Percentiles rank a stretch among this genome's conserved stretches.
Conservation (phyloP, 2,888 invertebrate genomes). For the Agapostemon virescens region DNA sequence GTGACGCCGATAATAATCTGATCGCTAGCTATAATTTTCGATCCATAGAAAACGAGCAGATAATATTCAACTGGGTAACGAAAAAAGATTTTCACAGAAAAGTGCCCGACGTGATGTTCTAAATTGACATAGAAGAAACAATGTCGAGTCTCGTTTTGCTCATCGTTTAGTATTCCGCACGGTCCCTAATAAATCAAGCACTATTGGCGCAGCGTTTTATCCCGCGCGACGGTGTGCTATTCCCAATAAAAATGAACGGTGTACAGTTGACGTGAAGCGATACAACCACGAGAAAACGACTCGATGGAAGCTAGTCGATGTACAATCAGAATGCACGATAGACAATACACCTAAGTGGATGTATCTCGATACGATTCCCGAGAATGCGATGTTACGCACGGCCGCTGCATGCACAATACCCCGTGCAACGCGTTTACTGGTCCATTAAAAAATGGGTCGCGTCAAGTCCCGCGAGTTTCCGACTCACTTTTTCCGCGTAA, state of each 20-base stretch:
- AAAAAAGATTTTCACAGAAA: no score
- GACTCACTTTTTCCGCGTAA: constrained; percentile 35
- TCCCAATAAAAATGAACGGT: not conserved
- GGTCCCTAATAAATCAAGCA: not conserved
- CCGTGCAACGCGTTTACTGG: constrained; percentile 12
- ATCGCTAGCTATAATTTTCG: no score
- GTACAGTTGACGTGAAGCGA: constrained; percentile 20
- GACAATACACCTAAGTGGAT: constrained; percentile 14
- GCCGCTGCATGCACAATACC: not conserved
- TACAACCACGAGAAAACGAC: not conserved
- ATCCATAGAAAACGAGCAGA: no score
- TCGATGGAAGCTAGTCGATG: not conserved
- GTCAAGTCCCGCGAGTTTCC: constrained; percentile 15
- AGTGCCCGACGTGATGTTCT: not conserved
- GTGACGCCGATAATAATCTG: no score
- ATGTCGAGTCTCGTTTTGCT: not conserved
- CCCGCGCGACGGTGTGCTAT: constrained; percentile 1
- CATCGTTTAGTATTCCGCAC: not conserved
- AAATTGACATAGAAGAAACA: not conserved
- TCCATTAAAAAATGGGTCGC: constrained; percentile 50
- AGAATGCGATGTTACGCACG: constrained; percentile 7
- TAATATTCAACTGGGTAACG: no score
- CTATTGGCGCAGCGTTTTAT: not conserved
- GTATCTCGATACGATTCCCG: constrained; percentile 20
- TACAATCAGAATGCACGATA: constrained; percentile 22